Conservation (phyloP, 2,888 invertebrate species). For the Himalopsyche anomala region DNA sequence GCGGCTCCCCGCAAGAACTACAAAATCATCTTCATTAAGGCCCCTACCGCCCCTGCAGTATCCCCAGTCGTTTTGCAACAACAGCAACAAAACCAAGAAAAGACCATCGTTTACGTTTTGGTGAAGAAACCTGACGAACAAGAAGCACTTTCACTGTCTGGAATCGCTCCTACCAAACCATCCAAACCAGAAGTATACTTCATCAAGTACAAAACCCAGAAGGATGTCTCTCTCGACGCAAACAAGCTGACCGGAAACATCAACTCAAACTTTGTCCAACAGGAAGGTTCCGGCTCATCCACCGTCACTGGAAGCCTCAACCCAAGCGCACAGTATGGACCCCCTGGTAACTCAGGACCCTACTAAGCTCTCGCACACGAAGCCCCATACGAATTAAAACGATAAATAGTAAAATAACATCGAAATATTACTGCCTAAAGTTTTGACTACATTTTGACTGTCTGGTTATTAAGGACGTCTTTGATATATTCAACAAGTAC, state of each 20-base stretch:
- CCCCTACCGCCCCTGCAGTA: constrained; percentile 86
- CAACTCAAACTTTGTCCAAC: constrained; percentile 66
- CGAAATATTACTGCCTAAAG: background rate
- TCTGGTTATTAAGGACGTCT: background rate
- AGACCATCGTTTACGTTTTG: constrained; percentile 88
- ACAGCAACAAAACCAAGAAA: constrained; percentile 85
- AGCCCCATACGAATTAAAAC: background rate
- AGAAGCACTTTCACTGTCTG: constrained; percentile 85
- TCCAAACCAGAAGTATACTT: constrained; percentile 90
- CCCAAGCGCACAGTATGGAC: constrained; percentile 80
- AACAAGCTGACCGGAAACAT: constrained; percentile 67
- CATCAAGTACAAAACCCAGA: constrained; percentile 89
- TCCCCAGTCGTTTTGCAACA: constrained; percentile 85
- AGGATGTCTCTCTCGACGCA: constrained; percentile 67
- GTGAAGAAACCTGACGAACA: constrained; percentile 90
- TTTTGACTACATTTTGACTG: background rate
- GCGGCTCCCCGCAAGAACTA: constrained; percentile 86
- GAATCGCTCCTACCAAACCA: constrained; percentile 84
- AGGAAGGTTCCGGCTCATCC: constrained; percentile 64
- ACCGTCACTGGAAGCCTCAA: constrained; percentile 67
- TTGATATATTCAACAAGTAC: background rate
- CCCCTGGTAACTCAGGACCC: constrained; percentile 83
- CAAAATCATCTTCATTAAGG: constrained; percentile 92
- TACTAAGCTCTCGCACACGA: constrained; percentile 72
- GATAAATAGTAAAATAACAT: background rate